Conservation (phyloP, 2,797 vertebrate genomes). For the Odontamblyopus rebecca region DNA sequence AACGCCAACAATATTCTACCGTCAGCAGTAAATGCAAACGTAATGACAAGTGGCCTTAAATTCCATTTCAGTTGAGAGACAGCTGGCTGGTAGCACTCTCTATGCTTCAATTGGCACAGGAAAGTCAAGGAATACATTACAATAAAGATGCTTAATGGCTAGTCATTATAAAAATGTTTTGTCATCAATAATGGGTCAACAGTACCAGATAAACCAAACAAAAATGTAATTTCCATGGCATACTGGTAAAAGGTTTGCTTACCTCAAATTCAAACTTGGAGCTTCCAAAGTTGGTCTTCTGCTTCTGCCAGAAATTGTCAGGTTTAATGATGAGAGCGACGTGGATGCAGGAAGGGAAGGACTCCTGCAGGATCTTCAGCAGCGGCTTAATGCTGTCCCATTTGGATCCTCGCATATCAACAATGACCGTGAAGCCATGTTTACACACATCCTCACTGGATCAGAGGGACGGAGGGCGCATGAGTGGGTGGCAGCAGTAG, state of each 20-base stretch:
- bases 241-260: constrained; percentile 18
- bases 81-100: constrained; percentile 34
- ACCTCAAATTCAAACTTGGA: constrained; percentile 99
- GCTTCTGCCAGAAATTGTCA: constrained; percentile 99
- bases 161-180: background rate
- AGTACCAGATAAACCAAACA: background rate
- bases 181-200: background rate
- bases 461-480: constrained; percentile 86
- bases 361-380: constrained; percentile 97
- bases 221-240: too few relatives aligned
- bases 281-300: constrained; percentile 98
- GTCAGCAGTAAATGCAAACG: constrained; percentile 11
- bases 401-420: constrained; percentile 99
- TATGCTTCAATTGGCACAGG: constrained; percentile 11
- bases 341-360: constrained; percentile 96
- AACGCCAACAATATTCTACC: constrained; percentile 5
- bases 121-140: constrained; percentile 40
- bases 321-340: constrained; percentile 99
- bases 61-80: constrained; percentile 22
- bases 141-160: too few relatives aligned
- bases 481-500: constrained; percentile 78
- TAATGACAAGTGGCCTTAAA: constrained; percentile 17
- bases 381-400: constrained; percentile 99
- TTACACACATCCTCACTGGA: constrained; percentile 81
- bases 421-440: constrained; percentile 97